Evolutionary conservation across 2,888 invertebrate genomes (phyloP), one percentile per base, ranked within the genome.

Genomic region (Diarsia mendica): DNA sequence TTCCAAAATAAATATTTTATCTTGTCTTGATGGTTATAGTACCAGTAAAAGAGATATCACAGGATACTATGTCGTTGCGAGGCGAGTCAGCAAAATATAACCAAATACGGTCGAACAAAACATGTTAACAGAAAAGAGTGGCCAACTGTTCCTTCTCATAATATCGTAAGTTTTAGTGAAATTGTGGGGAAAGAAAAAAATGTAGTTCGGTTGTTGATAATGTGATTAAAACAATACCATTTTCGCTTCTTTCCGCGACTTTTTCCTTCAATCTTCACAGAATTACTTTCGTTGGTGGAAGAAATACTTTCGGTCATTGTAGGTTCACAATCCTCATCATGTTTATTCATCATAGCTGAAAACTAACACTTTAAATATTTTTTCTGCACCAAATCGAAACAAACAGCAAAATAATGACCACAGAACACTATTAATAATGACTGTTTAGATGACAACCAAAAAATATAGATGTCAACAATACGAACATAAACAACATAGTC

Each of bases 201-300:
- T 20, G 23, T 20, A 44, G 39, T 6, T 15, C 28, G 5, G 33
- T 33, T 75, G 13, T 46, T 67, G 58, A 2, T 28, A 23, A 13
- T 70, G 10, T 4, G 33, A 5, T 13, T 33, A 44, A 58, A 61
- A 44, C 60, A 20, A 63, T 87, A 95, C 95, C 94, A 91, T 86
- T 93, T 95, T 74, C 95, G 88, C 89, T 95, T 95, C 63, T 90
- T 93, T 4, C 86, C 90, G 18, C 94, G 92, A 61, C 23, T 81
- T 88, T 87, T 93, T 15, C 83, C 77, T 89, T 92, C 94, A 77
- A n/a, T 82, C 83, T 90, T 92, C 49, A 79, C 68, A 67, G 71
- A 69, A 70, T 55, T 82, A 48, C 48, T 77, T n/a, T 88, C 85
- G 77, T 86, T 86, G 46, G 44, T 60, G 23, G 83, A 77, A 72